Evolutionary conservation across 1,140 invertebrate genomes (phyloP), one percentile per base, ranked within the genome.

Genomic region (Drosophila malerkotliana): DNA sequence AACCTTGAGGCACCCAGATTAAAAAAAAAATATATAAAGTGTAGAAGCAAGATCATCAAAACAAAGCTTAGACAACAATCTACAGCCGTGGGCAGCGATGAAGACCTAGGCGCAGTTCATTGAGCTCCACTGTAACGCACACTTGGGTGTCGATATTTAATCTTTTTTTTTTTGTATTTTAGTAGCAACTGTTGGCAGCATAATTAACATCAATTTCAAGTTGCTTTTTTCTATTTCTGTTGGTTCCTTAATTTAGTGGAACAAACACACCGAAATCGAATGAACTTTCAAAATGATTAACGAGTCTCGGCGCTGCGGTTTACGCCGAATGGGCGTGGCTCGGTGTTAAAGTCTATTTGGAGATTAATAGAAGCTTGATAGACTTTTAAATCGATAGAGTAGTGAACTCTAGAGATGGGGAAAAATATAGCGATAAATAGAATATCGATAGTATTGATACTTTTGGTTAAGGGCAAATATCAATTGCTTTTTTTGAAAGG

Each of bases 121-220:
- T 85, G 81, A 85, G 81, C 81, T 58, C 48, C 9, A 66, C 53
- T 66, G 71, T 74, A 73, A 72, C 45, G 39, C 57, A 34, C 28
- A 59, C 48, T 53, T 26, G 57, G 53, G 53, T 59, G 76, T 72
- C 60, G 34, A 57, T 66, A 59, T 41, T 6, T 41, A 21, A 21
- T 21, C 18, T 41, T 44, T 15, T 2, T 44, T 44, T 8, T 44
- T 41, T 41, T 41, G 10, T 37, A 12, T 61, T 72, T 54, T 68
- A 56, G 72, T 63, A 67, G 80, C 80, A 79, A 66, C 77, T 75
- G 60, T 72, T 72, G 75, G 80, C 80, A 76, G 68, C 77, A 85
- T 87, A 85, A 81, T 84, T 85, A 84, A 74, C 81, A 76, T 68
- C 61, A 84, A 84, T 79, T 77, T 79, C 45, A 58, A 37, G 71